Base-by-base conservation (phyloP, 2,113 vertebrate genomes). In the Ailuropoda melanoleuca region DNA sequence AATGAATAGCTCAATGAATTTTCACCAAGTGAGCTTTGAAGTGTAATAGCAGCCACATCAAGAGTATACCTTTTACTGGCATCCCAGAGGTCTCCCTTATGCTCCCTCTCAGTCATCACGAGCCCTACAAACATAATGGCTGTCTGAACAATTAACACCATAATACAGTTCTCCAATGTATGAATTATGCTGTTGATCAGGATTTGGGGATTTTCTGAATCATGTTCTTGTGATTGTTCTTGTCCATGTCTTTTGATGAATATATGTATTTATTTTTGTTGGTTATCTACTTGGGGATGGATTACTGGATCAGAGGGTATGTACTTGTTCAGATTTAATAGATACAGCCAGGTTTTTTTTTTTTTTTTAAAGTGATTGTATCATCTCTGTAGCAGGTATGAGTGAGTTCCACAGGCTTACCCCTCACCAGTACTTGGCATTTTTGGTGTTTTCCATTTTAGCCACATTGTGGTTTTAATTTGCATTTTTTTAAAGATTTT, bases 381-480 rank as follows among this genome's bases (percentile, higher is more conserved):
- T 87, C 15, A 7, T 70, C 46, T 74, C 21, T 15, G 6, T 46
- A 60, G 58, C 26, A 72, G 23, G 12, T 78, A 4, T 70, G 23
- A 88, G 26, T 19, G 1, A 31, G 74, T 77, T 62, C 1, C 4
- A 56, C 3, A 70, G 48, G 43, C 14, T 77, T 77, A 48, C 26
- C 26, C 6, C 12, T 82, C 48, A 62, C 2, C 50, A 64, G 18
- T 4, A 81, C 17, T 82, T 90, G 53, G 13, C 10, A 68, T 70
- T 93, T 91, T 95, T 13, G 53, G 2, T 50, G 21, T 24, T 83
- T 97, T 92, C 34, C 37, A 55, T 70, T 88, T 80, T 62, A 95
- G 31, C 26, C 24, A 80, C 3, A 15, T 7, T 68, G 17, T 60
- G 3, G 23, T 89, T 93, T 78, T 53, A 81, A 88, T 86, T 86